A percentile compares a stretch with the other conserved stretches of the same genome.
These are phyloP conservation scores for Phymastichus coffea DNA, from an alignment of 1,140 invertebrate genomes.

Conservation along the genomic window DNA sequence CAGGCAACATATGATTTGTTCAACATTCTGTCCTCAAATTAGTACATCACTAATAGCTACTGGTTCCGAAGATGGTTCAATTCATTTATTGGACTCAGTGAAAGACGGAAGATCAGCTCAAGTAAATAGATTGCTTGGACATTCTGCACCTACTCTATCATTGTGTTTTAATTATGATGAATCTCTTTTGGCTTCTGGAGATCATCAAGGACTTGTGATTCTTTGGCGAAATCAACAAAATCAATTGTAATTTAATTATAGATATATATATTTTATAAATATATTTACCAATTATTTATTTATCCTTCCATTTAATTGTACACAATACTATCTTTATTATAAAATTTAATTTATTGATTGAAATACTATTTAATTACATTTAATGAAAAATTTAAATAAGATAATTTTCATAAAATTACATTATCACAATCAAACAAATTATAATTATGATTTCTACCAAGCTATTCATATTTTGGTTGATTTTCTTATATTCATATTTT, in stretches of 20 bases:
- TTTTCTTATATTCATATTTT: background rate
- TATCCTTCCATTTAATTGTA: no score
- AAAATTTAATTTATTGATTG: background rate
- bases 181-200: conserved; percentile 81
- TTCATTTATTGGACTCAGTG: conserved; percentile 83
- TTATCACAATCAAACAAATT: background rate
- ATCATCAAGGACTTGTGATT: conserved; percentile 81
- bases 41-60: conserved; percentile 64
- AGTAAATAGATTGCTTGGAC: conserved; percentile 83
- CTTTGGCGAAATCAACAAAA: conserved; percentile 68
- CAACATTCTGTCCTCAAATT: conserved; percentile 77
- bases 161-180: conserved; percentile 90
- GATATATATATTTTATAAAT: background rate
- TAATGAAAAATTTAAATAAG: background rate
- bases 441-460: background rate
- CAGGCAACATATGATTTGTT: conserved; percentile 63
- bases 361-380: no score
- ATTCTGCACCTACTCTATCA: conserved; percentile 78
- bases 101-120: conserved; percentile 67
- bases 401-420: background rate
- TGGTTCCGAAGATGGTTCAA: conserved; percentile 82
- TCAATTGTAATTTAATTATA: background rate
- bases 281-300: no score
- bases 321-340: background rate
- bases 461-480: background rate